Percentiles rank a stretch among this genome's conserved stretches.
Evolutionary conservation across 2,888 invertebrate species (phyloP).

Genomic region (Eurytoma californica): DNA sequence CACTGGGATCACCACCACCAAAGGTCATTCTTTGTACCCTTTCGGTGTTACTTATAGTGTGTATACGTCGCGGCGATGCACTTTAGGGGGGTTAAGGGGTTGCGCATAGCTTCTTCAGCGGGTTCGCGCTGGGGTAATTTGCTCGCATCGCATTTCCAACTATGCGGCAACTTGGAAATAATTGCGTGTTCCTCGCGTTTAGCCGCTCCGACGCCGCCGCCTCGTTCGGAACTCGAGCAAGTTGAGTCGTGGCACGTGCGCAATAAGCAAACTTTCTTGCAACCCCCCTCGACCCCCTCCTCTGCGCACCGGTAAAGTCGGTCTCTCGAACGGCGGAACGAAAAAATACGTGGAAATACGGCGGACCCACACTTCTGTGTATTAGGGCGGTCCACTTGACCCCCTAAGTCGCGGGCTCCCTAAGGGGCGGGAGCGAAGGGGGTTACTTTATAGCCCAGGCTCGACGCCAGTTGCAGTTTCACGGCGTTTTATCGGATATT

Average conservation of each 20-base stretch:
- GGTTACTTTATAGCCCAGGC: no score
- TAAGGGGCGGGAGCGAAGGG: no score
- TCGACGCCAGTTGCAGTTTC: no score
- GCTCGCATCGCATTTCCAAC: slow-evolving; percentile 33
- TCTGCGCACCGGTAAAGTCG: not conserved
- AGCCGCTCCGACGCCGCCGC: slow-evolving; percentile 4
- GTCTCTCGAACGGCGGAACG: not conserved
- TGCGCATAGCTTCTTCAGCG: not conserved
- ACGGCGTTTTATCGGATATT: no score
- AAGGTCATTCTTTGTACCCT: no score
- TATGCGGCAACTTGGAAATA: slow-evolving; percentile 50
- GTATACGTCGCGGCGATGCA: not conserved
- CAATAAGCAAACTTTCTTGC: slow-evolving; percentile 52
- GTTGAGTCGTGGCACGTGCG: slow-evolving; percentile 34
- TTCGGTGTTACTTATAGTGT: no score
- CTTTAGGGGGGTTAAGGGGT: not conserved
- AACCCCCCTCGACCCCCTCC: not conserved
- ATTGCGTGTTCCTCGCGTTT: slow-evolving; percentile 37
- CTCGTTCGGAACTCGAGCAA: not conserved
- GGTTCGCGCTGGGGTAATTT: slow-evolving; percentile 22
- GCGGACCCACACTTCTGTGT: not conserved
- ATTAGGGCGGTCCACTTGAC: no score
- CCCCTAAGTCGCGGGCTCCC: no score
- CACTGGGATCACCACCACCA: no score
- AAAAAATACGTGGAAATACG: not conserved